Base-by-base conservation (phyloP, 2,797 vertebrate species). In the Hydrophis major region DNA sequence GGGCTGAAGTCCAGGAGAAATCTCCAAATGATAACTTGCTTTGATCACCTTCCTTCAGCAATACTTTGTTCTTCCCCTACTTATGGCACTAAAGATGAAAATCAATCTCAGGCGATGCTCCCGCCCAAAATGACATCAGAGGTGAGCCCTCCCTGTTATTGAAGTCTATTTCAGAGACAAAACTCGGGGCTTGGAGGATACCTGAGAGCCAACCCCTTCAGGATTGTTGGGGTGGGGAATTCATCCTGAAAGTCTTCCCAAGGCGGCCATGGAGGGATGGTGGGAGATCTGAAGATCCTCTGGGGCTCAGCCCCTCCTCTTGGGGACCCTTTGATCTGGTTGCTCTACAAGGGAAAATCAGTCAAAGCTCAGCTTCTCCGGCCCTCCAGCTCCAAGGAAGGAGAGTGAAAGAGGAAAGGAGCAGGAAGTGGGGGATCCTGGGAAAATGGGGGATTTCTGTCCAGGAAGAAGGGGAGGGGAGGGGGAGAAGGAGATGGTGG, bases 11-110 rank as follows among this genome's bases (percentile, higher is more conserved):
- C 3, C 63, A 66, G 63, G 63, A n/a, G 4, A 2, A 14, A 14
- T 2, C 12, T 28, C 61, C 27, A 0, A 66, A 1, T n/a, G 27
- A 66, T 0, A 28, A 12, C 3, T 66, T 12, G 0, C 61, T 8
- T n/a, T 13, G 11, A 66, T 63, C 10, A 63, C 10, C 25, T 12
- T 28, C 8, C 61, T 66, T 12, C 6, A 66, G 63, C 13, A 66
- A n/a, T 4, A 2, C 1, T 2, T 66, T 3, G 0, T n/a, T 14
- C 63, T 66, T n/a, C 12, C 12, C 12, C 12, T 66, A 5, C 4
- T 66, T n/a, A 4, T 14, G 63, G 28, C 63, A n/a, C 12, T 14
- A 28, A 66, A 13, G 63, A n/a, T 5, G 27, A 66, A 12, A 66
- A n/a, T 66, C 11, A 66, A 14, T 66, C 27, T n/a, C 28, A 13